These are phyloP conservation scores for Actinernus sp. DNA, from an alignment of 92 coral and sea anemone genomes.

Conservation along the genomic window DNA sequence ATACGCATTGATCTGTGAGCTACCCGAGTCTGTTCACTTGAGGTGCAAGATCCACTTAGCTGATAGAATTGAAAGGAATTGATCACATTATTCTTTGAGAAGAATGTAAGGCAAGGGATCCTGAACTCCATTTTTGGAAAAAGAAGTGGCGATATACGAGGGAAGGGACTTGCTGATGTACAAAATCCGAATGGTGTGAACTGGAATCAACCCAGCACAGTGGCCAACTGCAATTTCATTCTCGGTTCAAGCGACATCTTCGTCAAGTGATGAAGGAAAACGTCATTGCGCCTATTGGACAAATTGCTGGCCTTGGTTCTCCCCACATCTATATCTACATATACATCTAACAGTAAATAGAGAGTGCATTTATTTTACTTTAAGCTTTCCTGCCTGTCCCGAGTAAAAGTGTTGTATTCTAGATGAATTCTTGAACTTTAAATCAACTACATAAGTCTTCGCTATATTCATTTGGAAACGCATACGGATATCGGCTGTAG, in stretches of 20 bases:
- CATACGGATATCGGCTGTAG: too few species aligned
- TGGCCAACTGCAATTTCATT: constrained; percentile 46
- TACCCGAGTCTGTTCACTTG: constrained; percentile 55
- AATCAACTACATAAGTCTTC: too few species aligned
- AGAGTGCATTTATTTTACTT: too few species aligned
- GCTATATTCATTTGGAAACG: too few species aligned
- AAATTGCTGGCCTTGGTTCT: constrained; percentile 57
- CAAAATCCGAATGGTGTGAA: constrained; percentile 38
- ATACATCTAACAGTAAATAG: too few species aligned
- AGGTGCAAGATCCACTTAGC: constrained; percentile 56
- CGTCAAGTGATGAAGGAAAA: constrained; percentile 58
- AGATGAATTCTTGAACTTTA: too few species aligned
- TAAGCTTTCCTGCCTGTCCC: too few species aligned
- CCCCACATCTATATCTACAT: too few species aligned
- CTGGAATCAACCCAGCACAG: constrained; percentile 48
- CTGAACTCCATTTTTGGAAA: constrained; percentile 45
- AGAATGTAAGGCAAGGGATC: constrained; percentile 31
- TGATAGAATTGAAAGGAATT: constrained; percentile 57
- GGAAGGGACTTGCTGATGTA: constrained; percentile 62
- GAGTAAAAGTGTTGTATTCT: too few species aligned
- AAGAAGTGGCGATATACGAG: constrained; percentile 25
- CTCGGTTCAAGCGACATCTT: constrained; percentile 49
- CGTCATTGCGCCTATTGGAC: constrained; percentile 51
- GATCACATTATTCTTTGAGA: constrained; percentile 31
- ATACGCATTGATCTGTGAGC: constrained; percentile 59